Evolutionary conservation across 2,113 vertebrate genomes (phyloP), one percentile per base, ranked within the genome.

Genomic region (Carassius auratus): DNA sequence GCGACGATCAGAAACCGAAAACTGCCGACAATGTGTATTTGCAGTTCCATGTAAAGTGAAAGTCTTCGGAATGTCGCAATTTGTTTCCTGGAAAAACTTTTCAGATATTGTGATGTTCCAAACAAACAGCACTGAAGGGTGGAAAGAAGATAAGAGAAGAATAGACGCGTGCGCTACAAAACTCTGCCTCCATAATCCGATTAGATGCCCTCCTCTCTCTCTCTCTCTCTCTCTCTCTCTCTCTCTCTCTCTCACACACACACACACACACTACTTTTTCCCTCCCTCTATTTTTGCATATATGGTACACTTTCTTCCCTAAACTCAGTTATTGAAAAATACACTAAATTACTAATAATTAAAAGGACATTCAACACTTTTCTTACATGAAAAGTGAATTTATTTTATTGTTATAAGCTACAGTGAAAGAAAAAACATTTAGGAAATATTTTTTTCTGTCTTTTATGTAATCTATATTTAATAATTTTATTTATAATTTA

Each of bases 151-250:
- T 76, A 15, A 86, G 36, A 26, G 89, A 90, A 90, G 91, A 82
- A 91, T 85, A 88, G 89, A 82, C 91, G 57, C 57, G 19, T 62
- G 69, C 33, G 77, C 38, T 80, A 88, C 76, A 91, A 55, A 93
- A 92, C 66, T 93, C 89, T 84, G 81, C 89, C 87, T 89, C 33
- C 82, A 23, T 96, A 96, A 97, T 95, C 96, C 93, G 95, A 96
- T 96, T 96, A 95, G 79, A 89, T 87, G 83, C 89, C 8, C 64
- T 73, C 83, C 64, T 17, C 74, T 62, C 73, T 81, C 76, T 85
- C 87, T 76, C 33, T 82, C 59, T 62, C 80, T 85, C 89, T 69
- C 36, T 78, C 64, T 76, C 57, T 77, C 78, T 69, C 89, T 50
- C 57, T 77, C 78, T 69, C 89, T 50, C 33, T 0, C 45, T 3